phyloP scores from a whole-genome alignment of 1,140 invertebrate genomes.

The Oryctes rhinoceros region DNA sequence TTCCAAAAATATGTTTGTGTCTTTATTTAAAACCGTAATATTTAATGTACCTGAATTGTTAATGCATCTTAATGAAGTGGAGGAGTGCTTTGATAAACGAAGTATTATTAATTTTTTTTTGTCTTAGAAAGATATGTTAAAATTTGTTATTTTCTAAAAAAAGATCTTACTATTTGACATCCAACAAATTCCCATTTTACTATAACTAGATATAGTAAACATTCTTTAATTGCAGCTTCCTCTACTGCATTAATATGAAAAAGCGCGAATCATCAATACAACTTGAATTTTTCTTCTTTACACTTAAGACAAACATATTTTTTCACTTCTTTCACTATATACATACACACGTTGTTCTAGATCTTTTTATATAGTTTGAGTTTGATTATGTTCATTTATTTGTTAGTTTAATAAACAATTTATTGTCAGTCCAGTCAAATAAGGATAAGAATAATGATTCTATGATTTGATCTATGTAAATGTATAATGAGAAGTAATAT shows the following conservation, averaged over 20 bases:
- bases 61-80: background rate
- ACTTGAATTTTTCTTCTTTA: background rate
- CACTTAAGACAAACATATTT: conserved; percentile 12
- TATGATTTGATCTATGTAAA: background rate
- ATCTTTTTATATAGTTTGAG: background rate
- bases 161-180: too few species aligned
- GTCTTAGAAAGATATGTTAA: too few species aligned
- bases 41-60: background rate
- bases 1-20: conserved; percentile 1
- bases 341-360: conserved; percentile 2
- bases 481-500: conserved; percentile 35
- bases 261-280: background rate
- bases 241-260: conserved; percentile 22
- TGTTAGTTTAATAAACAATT: conserved; percentile 4
- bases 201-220: too few species aligned
- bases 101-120: too few species aligned
- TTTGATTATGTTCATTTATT: conserved; percentile 6
- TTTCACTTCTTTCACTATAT: background rate
- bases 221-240: background rate
- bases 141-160: too few species aligned
- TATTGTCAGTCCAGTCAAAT: conserved; percentile 32
- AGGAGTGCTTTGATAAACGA: background rate
- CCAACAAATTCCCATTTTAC: too few species aligned
- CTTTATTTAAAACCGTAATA: background rate
- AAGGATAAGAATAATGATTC: background rate